A percentile compares a stretch with the other conserved stretches of the same genome.
phyloP scores from a whole-genome alignment of 2,888 invertebrate species.

The Leptopterna dolabrata region DNA sequence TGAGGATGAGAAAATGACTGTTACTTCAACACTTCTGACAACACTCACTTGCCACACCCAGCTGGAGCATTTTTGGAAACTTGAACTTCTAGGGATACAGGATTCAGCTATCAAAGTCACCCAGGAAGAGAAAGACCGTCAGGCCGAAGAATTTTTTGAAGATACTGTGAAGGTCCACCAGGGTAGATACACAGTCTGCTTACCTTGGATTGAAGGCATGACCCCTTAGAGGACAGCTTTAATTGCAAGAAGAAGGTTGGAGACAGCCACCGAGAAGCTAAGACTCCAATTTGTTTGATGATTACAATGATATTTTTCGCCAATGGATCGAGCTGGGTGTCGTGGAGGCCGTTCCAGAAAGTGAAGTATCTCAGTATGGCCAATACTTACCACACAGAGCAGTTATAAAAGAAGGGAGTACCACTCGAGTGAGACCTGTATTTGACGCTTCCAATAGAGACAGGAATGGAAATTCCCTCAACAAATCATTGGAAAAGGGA shows the following conservation, averaged over 20 bases:
- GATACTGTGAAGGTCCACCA: neutral
- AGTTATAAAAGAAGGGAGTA: constrained; percentile 10
- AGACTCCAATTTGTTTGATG: neutral
- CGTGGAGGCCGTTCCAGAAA: neutral
- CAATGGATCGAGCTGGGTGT: neutral
- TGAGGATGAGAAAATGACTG: neutral
- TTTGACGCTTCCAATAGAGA: constrained; percentile 18
- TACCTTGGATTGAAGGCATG: constrained; percentile 1
- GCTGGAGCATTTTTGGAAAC: constrained; percentile 49
- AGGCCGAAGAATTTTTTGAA: constrained; percentile 27
- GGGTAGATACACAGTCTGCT: neutral
- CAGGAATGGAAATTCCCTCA: constrained; percentile 57
- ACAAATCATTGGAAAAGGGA: constrained; percentile 61
- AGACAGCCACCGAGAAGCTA: neutral
- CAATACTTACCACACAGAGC: constrained; percentile 26
- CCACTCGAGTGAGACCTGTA: constrained; percentile 12
- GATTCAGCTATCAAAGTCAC: constrained; percentile 1
- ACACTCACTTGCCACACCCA: constrained; percentile 41
- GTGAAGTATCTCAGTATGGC: constrained; percentile 4
- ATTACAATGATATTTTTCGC: neutral
- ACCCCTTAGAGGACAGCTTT: neutral
- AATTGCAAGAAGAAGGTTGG: neutral
- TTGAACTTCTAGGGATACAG: constrained; percentile 42
- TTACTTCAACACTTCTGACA: constrained; percentile 23
- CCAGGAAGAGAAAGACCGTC: constrained; percentile 20